Base-by-base conservation (phyloP, 2,888 invertebrate species). In the Cyclophora albipunctata region DNA sequence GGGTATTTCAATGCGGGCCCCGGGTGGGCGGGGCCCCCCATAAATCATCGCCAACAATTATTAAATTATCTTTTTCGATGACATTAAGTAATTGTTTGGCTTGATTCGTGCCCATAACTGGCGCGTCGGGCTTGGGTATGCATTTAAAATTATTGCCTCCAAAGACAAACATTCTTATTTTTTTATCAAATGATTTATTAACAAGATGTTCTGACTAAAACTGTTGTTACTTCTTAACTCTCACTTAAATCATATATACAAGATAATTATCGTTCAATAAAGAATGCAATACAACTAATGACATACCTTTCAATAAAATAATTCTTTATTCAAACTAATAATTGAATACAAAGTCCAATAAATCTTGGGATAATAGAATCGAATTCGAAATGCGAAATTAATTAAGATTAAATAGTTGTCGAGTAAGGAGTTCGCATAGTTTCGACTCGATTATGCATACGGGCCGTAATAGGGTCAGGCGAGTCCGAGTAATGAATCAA, bases 21-120 rank as follows among this genome's bases (percentile, higher is more conserved):
- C 81, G 85, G 87, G 84, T 86, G 87, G 82, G 85, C 77, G 53
- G 59, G 81, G 71, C 81, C 83, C 74, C 67, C 75, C 73, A 75
- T 88, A 84, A 78, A 86, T 88, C 87, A 86, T 84, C 67, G 68
- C 52, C 63, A 78, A 86, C 86, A 88, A 88, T 88, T 87, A 88
- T 87, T 88, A 85, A 87, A 87, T 87, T 87, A 87, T 87, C 81
- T 86, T 85, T 84, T 84, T 82, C 76, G 84, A 81, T 84, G 88
- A 87, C 86, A 82, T 86, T 87, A 88, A 88, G 88, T 88, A 87
- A 88, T 88, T 88, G 88, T 87, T 85, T 82, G 66, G 67, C 69
- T 71, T 70, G 69, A 77, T 54, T 64, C 66, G 66, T 55, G 75
- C 66, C 72, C 79, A 76, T 77, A 77, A 73, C 80, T 69, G 71